Percentiles rank a stretch among this genome's conserved stretches.
Conservation (phyloP, 2,888 invertebrate genomes). For the Boloria selene region DNA sequence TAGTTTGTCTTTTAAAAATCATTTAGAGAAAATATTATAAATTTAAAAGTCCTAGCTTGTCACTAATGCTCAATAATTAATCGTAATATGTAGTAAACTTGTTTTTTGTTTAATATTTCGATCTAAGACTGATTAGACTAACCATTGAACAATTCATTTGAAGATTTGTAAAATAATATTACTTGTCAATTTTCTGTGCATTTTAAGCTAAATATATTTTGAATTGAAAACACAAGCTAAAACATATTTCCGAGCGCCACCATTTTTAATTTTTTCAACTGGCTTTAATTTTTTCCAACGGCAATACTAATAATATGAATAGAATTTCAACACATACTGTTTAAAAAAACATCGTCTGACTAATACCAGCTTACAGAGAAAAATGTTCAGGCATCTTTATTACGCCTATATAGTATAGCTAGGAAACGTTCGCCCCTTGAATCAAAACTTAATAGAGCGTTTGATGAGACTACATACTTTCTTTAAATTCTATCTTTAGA, state of each 20-base stretch:
- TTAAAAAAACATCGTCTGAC: no score
- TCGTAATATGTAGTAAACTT: conserved; percentile 16
- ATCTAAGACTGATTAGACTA: conserved; percentile 80
- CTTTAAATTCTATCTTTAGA: no score
- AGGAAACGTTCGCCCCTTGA: no score
- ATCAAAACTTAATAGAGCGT: no score
- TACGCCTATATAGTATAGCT: background rate
- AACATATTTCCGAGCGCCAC: no score
- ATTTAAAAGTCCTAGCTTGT: conserved; percentile 27
- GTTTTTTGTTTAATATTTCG: conserved; percentile 53
- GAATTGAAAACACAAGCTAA: conserved; percentile 10
- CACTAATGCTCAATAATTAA: conserved; percentile 36
- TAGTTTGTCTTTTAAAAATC: background rate
- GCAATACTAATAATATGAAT: no score
- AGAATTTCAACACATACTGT: no score
- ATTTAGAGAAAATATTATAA: conserved; percentile 16
- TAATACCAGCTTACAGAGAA: no score
- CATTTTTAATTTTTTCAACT: no score
- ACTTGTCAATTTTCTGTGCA: background rate
- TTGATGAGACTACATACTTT: no score
- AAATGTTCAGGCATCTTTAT: no score
- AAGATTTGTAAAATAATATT: conserved; percentile 14
- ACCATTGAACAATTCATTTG: conserved; percentile 43
- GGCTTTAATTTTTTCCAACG: no score
- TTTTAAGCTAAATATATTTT: background rate